These are phyloP conservation scores for Drosophila testacea DNA, from an alignment of 2,888 invertebrate species.

Conservation along the genomic window DNA sequence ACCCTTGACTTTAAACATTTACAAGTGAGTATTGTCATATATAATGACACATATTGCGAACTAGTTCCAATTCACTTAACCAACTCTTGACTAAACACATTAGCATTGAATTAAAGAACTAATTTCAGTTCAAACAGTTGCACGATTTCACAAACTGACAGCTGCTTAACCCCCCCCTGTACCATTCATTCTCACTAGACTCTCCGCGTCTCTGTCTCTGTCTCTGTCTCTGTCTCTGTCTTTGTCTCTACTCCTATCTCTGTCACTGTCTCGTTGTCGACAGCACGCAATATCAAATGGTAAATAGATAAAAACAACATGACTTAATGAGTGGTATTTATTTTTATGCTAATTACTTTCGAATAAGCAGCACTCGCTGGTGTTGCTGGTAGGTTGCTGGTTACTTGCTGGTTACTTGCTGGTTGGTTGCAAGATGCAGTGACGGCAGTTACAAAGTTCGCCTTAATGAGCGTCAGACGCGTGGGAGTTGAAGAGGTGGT, in stretches of 20 bases:
- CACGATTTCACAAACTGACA: conserved; percentile 14
- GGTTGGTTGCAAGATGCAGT: conserved; percentile 39
- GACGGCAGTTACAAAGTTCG: conserved; percentile 46
- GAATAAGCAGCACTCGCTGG: conserved; percentile 59
- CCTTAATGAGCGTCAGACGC: conserved; percentile 62
- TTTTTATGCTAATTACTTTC: conserved; percentile 80
- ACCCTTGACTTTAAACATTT: not conserved
- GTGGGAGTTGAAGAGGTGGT: not conserved
- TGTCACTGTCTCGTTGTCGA: conserved; percentile 17
- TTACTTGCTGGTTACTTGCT: conserved; percentile 11
- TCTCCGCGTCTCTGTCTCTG: not conserved
- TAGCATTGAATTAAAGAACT: conserved; percentile 23
- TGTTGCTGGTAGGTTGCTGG: conserved; percentile 4
- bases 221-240: not conserved
- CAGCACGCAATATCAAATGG: conserved; percentile 62
- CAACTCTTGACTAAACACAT: conserved; percentile 12
- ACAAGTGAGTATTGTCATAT: not conserved
- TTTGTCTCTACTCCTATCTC: not conserved
- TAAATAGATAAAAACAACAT: conserved; percentile 79
- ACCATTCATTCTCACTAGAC: not conserved
- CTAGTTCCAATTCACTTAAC: conserved; percentile 8
- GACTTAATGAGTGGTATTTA: conserved; percentile 80
- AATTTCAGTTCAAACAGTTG: conserved; percentile 22
- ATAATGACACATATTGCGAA: not conserved
- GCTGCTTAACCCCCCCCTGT: conserved; percentile 7